Evolutionary conservation across 2,113 vertebrate genomes (phyloP).

Genomic region (Stegastes partitus): DNA sequence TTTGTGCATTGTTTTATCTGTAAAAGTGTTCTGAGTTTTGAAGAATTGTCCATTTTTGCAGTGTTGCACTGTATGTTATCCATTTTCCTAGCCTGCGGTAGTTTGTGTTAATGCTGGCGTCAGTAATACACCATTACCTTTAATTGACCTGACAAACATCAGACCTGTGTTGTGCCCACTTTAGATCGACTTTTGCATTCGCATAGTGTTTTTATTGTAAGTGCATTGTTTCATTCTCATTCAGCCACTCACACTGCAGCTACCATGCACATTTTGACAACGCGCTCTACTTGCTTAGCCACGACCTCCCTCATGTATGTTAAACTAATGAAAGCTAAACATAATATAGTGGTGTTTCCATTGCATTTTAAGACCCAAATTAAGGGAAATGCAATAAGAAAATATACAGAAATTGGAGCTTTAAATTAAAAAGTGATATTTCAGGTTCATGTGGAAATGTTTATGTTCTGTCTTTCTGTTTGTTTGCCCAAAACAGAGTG

Average conservation of each 20-base stretch:
- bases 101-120: too few relatives aligned
- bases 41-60: too few relatives aligned
- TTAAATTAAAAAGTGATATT: not conserved
- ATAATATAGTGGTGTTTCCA: not conserved
- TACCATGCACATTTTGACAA: not conserved
- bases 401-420: not conserved
- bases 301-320: not conserved
- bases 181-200: too few relatives aligned
- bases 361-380: not conserved
- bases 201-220: not conserved
- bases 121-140: too few relatives aligned
- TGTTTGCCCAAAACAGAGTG: slow-evolving; percentile 36
- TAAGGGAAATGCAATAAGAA: not conserved
- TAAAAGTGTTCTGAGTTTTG: too few relatives aligned
- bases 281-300: not conserved
- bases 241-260: not conserved
- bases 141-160: too few relatives aligned
- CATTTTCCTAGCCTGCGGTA: too few relatives aligned
- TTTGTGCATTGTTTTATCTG: too few relatives aligned
- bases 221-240: not conserved
- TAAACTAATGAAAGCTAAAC: not conserved
- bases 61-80: too few relatives aligned
- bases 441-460: not conserved
- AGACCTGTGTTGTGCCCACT: too few relatives aligned
- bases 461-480: not conserved